Percentiles rank a stretch among this genome's conserved stretches.
Conservation (phyloP, 92 coral and sea anemone species). For the Siderastrea radians region DNA sequence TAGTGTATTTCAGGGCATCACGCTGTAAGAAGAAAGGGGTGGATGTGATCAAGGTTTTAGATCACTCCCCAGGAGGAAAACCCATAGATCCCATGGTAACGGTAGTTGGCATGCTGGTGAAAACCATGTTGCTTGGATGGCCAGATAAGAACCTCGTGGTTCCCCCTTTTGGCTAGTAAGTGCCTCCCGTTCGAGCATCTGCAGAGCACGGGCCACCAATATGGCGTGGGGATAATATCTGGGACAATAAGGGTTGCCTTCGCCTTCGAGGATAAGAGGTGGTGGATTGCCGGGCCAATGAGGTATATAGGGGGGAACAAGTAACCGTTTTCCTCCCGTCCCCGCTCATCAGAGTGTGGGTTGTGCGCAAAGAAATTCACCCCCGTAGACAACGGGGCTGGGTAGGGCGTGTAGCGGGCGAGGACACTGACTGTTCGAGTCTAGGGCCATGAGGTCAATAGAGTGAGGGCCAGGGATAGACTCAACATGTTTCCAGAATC, state of each 20-base stretch:
- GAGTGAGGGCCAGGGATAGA: constrained; percentile 13
- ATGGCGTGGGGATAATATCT: constrained; percentile 25
- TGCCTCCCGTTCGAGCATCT: no score
- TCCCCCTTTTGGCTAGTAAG: background rate
- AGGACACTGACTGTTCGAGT: constrained; percentile 19
- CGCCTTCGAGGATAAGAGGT: background rate
- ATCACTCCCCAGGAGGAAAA: background rate
- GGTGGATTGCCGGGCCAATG: background rate
- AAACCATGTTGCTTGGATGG: background rate
- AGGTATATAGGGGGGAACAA: background rate
- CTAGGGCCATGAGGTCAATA: constrained; percentile 30
- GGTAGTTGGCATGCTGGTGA: background rate
- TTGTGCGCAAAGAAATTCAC: constrained; percentile 12
- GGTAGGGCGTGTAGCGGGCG: constrained; percentile 10
- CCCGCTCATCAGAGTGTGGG: background rate
- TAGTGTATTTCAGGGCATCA: background rate
- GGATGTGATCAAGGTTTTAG: background rate
- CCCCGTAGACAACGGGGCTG: constrained; percentile 13
- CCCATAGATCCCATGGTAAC: background rate
- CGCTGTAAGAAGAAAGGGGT: background rate
- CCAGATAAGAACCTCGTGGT: background rate
- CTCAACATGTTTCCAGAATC: background rate
- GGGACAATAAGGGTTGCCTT: constrained; percentile 39
- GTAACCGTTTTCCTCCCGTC: background rate
- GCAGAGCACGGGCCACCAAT: constrained; percentile 46